phyloP scores from a whole-genome alignment of 2,888 invertebrate genomes.

The Caenorhabditis sulstoni region DNA sequence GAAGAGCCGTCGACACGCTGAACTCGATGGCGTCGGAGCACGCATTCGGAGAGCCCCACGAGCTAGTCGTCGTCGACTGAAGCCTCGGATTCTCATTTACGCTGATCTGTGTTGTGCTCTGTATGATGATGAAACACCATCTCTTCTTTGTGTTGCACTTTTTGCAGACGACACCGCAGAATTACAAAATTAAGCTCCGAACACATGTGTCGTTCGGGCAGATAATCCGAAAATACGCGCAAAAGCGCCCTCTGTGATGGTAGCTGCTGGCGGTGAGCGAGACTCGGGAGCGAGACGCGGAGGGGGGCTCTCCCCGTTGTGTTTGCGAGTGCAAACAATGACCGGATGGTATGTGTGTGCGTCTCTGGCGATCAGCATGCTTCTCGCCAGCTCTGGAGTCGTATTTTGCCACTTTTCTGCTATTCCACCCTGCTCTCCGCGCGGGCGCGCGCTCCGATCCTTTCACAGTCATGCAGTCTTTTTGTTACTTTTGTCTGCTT shows the following conservation, averaged over 20 bases:
- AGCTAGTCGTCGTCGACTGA: constrained; percentile 44
- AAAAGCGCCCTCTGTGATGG: constrained; percentile 49
- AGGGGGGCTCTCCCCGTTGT: constrained; percentile 33
- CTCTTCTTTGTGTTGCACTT: not conserved
- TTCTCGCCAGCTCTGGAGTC: constrained; percentile 49
- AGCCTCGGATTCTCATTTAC: not conserved
- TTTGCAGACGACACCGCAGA: constrained; percentile 23
- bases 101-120: not conserved
- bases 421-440: constrained; percentile 22
- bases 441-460: constrained; percentile 18
- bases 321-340: constrained; percentile 55
- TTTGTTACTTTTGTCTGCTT: constrained; percentile 19
- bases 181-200: constrained; percentile 58
- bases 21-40: constrained; percentile 53
- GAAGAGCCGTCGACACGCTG: constrained; percentile 57
- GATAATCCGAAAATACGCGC: constrained; percentile 57
- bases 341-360: constrained; percentile 54
- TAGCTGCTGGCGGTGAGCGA: not conserved
- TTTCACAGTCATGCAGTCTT: constrained; percentile 38
- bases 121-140: not conserved
- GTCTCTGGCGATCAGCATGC: constrained; percentile 51
- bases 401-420: constrained; percentile 60
- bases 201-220: constrained; percentile 56
- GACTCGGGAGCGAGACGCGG: not conserved
- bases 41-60: constrained; percentile 47